These are phyloP conservation scores for Pheosia gnoma DNA, from an alignment of 2,888 invertebrate genomes.

Conservation along the genomic window DNA sequence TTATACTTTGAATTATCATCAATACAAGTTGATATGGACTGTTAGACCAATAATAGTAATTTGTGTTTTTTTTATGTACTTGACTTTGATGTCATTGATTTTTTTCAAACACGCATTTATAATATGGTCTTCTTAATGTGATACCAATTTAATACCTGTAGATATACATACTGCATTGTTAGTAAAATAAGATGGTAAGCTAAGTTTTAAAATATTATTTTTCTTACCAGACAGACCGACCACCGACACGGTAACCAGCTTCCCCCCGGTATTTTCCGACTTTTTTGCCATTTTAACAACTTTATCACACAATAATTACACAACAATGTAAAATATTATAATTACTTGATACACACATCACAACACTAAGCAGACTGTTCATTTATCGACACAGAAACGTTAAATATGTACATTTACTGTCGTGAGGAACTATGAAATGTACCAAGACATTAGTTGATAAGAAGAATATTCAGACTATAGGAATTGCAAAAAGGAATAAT, in stretches of 20 bases:
- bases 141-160: too few species aligned
- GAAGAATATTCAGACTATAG: conserved; percentile 7
- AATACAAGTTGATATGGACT: too few species aligned
- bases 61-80: too few species aligned
- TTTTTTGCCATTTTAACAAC: conserved; percentile 87
- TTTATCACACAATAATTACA: conserved; percentile 56
- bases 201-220: not conserved
- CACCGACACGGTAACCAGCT: conserved; percentile 93
- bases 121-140: too few species aligned
- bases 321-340: conserved; percentile 51
- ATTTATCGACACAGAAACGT: conserved; percentile 36
- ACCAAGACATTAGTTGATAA: not conserved
- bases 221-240: conserved; percentile 92
- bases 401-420: conserved; percentile 39
- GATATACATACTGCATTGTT: too few species aligned
- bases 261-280: conserved; percentile 86
- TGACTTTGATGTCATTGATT: too few species aligned
- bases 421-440: conserved; percentile 26
- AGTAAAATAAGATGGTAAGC: too few species aligned
- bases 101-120: too few species aligned
- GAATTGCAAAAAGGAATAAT: conserved; percentile 13
- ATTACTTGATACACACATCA: conserved; percentile 71
- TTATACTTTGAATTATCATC: too few species aligned
- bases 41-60: too few species aligned
- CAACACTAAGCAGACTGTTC: conserved; percentile 58